Evolutionary conservation across 2,888 invertebrate genomes (phyloP), one percentile per base, ranked within the genome.

Genomic region (Drosophila koepferae): DNA sequence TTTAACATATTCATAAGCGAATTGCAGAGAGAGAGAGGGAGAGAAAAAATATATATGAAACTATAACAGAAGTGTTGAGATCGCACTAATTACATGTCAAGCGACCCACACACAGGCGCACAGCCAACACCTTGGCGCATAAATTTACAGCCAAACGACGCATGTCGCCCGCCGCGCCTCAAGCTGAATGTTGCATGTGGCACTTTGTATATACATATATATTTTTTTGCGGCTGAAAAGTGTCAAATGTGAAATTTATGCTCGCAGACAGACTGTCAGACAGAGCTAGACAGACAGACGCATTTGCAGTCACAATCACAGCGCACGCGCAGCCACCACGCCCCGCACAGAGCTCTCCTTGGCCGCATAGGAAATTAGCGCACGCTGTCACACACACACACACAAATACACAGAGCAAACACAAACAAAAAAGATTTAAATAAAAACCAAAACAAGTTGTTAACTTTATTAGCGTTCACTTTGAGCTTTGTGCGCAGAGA

Each of bases 201-300:
- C 85, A 72, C 67, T 63, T 64, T 73, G 68, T 74, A 76, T 73
- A 71, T 82, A 80, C 72, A 0, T 70, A 61, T 41, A 2, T 9
- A 12, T 44, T 49, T 49, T 31, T 69, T 69, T 70, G 70, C 78
- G 65, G 70, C 76, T 81, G 74, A 77, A 85, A 82, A 88, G 86
- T 90, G 90, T 86, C 86, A 90, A 86, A 90, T 86, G 73, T 90
- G 90, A 88, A 88, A 86, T 86, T 90, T 86, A 86, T 86, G 90
- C 87, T 55, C 72, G 74, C 23, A 44, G 44, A 9, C 63, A n/a
- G 55, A 28, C 72, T 63, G 65, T 31, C 36, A 38, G 36, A 12
- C 16, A 40, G 44, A 18, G 44, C 36, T 61, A 61, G 43, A 4
- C 61, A 16, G 40, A 40, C 71, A 69, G 68, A 40, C 81, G 51